phyloP scores from a whole-genome alignment of 1,140 invertebrate genomes.

The Sminthurinus signatus region DNA sequence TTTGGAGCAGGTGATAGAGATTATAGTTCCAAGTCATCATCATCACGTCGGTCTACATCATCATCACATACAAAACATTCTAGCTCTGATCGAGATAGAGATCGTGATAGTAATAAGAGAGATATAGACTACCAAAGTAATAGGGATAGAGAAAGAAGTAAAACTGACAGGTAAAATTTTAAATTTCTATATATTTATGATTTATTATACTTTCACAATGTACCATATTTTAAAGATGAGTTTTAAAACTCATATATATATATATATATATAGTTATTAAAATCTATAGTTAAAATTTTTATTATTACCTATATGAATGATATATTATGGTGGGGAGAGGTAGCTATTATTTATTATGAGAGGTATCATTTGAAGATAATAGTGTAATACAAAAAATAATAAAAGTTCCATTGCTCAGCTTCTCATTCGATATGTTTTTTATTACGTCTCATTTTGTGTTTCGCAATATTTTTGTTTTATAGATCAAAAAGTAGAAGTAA shows the following conservation, averaged over 20 bases:
- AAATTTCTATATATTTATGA: too few species aligned
- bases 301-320: neutral
- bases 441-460: neutral
- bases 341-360: neutral
- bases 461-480: neutral
- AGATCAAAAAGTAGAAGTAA: neutral
- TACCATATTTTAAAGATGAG: too few species aligned
- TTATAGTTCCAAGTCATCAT: slow-evolving; percentile 8
- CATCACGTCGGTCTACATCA: neutral
- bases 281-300: neutral
- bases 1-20: slow-evolving; percentile 8
- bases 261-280: too few species aligned
- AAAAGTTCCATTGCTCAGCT: neutral
- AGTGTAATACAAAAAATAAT: neutral
- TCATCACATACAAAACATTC: slow-evolving; percentile 8
- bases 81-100: slow-evolving; percentile 1
- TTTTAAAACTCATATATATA: too few species aligned
- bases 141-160: neutral
- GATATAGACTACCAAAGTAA: slow-evolving; percentile 3
- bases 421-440: too few species aligned
- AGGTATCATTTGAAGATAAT: neutral
- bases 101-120: neutral
- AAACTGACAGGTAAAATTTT: too few species aligned
- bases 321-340: neutral
- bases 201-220: too few species aligned